Base-by-base conservation (phyloP, 2,113 vertebrate genomes). In the Haemorhous mexicanus region DNA sequence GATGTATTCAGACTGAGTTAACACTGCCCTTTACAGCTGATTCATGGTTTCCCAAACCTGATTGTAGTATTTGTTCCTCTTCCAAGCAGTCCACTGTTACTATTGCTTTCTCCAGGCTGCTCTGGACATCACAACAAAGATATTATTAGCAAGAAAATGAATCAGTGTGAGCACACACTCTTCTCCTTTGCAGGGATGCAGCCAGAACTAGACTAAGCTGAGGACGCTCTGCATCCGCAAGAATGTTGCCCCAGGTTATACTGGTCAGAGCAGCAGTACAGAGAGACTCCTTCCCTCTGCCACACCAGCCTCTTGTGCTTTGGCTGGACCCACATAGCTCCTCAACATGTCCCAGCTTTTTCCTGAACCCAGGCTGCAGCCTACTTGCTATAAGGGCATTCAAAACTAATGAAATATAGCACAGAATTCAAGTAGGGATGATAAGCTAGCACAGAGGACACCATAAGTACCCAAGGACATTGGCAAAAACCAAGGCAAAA, bases 41-140 rank as follows among this genome's bases (percentile, higher is more conserved):
- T 89, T 95, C 92, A 96, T 89, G 94, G 53, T 94, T 96, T 97
- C 88, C 83, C 89, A 92, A 92, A 96, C 88, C 69, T 68, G 56
- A 84, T 61, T 0, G 0, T 78, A 88, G 2, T 78, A 90, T 78
- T 92, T 94, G 80, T 82, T 90, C 66, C 50, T 75, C 67, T 86
- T 95, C 93, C 93, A 96, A 91, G 83, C 78, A 90, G 55, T 63
- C 23, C 39, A 53, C 76, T 70, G 79, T 81, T 95, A 94, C 47
- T 84, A 64, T 64, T 89, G 76, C 90, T 96, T 90, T 93, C 93
- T 84, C 61, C 1, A 3, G 85, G 73, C 88, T 90, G 61, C 64
- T 84, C 73, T 96, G 76, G 47, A 92, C 75, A 87, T 79, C 63
- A 66, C 69, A 95, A 95, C 76, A 75, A 84, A 92, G 82, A 93